phyloP scores from a whole-genome alignment of 2,888 invertebrate species.

The Erebia palarica region DNA sequence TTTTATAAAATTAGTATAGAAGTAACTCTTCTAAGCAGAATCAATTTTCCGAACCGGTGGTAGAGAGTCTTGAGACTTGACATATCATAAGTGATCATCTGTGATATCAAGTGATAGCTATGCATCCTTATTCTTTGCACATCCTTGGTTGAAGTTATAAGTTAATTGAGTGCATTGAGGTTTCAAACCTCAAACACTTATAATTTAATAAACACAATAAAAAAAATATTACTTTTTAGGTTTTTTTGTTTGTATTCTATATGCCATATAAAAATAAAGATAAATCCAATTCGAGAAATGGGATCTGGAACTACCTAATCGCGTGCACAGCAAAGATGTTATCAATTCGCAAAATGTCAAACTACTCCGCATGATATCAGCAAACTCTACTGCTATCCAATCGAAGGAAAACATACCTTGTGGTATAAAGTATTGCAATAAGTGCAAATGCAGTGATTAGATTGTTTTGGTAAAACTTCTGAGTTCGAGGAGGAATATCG shows the following conservation, averaged over 20 bases:
- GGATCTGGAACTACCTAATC: slow-evolving; percentile 38
- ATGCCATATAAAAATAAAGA: background rate
- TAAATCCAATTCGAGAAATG: slow-evolving; percentile 25
- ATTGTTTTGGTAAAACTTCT: slow-evolving; percentile 29
- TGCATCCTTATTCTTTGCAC: too few species aligned
- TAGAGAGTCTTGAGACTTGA: too few species aligned
- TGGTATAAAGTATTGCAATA: slow-evolving; percentile 22
- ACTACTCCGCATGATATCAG: slow-evolving; percentile 36
- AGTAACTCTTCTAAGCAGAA: too few species aligned
- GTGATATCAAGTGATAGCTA: too few species aligned
- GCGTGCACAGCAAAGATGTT: slow-evolving; percentile 42
- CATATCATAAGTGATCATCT: too few species aligned
- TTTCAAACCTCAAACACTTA: too few species aligned
- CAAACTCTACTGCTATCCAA: slow-evolving; percentile 15
- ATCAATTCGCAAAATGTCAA: slow-evolving; percentile 45
- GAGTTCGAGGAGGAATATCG: slow-evolving; percentile 43
- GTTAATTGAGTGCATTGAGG: too few species aligned
- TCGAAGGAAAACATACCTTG: slow-evolving; percentile 27
- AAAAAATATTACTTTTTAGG: too few species aligned
- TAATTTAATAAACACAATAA: too few species aligned
- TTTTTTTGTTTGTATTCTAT: background rate
- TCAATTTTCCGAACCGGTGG: too few species aligned
- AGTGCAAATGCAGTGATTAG: slow-evolving; percentile 2
- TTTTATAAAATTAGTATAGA: too few species aligned
- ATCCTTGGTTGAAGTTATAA: too few species aligned